Evolutionary conservation across 2,113 vertebrate species (phyloP).

Genomic region (Illadopsis cleaveri): DNA sequence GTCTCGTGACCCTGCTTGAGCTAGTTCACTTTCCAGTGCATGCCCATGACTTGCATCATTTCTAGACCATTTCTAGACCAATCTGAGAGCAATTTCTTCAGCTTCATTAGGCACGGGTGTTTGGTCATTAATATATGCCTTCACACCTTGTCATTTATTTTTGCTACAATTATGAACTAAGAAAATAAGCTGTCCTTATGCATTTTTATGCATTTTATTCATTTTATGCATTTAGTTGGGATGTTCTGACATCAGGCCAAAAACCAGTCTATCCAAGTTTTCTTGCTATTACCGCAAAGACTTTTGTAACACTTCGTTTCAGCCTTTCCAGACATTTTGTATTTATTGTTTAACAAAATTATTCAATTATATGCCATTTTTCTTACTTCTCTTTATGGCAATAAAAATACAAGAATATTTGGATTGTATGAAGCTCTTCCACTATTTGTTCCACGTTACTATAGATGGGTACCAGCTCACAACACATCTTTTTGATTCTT

Average conservation of each 20-base stretch:
- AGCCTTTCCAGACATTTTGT: not conserved
- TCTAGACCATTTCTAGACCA: not conserved
- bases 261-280: not conserved
- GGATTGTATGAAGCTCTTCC: not conserved
- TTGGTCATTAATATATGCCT: not conserved
- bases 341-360: not conserved
- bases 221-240: too few species aligned
- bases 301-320: not conserved
- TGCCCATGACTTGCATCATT: not conserved
- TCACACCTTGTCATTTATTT: not conserved
- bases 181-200: not conserved
- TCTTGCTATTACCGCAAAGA: not conserved
- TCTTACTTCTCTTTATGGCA: not conserved
- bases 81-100: not conserved
- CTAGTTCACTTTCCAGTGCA: not conserved
- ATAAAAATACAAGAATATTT: not conserved
- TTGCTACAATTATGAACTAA: not conserved
- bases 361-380: not conserved
- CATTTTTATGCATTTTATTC: not conserved
- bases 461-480: not conserved
- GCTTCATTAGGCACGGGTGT: not conserved
- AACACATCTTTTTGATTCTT: not conserved
- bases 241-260: not conserved
- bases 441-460: not conserved
- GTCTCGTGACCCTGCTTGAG: not conserved